Evolutionary conservation across 2,888 invertebrate genomes (phyloP), one percentile per base, ranked within the genome.

Genomic region (Chalcis sispes): DNA sequence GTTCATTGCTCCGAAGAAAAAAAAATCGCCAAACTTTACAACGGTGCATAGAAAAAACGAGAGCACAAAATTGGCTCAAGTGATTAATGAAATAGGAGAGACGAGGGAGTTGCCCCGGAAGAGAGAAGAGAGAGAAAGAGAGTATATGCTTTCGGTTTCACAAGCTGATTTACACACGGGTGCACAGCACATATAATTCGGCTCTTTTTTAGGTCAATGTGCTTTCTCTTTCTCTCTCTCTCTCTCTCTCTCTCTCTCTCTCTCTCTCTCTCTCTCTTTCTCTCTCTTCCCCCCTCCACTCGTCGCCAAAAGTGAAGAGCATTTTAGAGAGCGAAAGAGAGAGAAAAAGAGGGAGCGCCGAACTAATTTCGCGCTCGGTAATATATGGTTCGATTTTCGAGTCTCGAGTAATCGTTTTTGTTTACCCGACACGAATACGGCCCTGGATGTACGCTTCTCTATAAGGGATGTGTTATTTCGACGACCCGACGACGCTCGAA

Each of bases 181-280:
- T 3, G 25, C 52, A 23, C 48, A 48, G n/a, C n/a, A n/a, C 13
- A 40, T 50, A 36, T 61, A 42, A 59, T 67, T 54, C 61, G 76
- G 65, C 10, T 10, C 62, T 67, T 77, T 76, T 77, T 73, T 73
- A 59, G 72, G 72, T 73, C 65, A 77, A 65, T 56, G 72, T 70
- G 72, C 65, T 65, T 50, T 10, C 10, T 36, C 10, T 36, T 36
- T 10, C 36, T 36, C 10, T 36, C n/a, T 36, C 10, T 36, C 10
- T 36, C 10, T 7, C 36, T 29, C 10, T n/a, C n/a, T n/a, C 52
- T 36, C 36, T 36, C 10, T 36, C 10, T 36, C 36, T 36, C n/a
- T n/a, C n/a, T n/a, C n/a, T n/a, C n/a, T n/a, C n/a, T n/a, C n/a
- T n/a, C n/a, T n/a, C n/a, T n/a, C n/a, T n/a, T n/a, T n/a, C n/a